Conservation (phyloP, 2,797 vertebrate species). For the Novumbra hubbsi region DNA sequence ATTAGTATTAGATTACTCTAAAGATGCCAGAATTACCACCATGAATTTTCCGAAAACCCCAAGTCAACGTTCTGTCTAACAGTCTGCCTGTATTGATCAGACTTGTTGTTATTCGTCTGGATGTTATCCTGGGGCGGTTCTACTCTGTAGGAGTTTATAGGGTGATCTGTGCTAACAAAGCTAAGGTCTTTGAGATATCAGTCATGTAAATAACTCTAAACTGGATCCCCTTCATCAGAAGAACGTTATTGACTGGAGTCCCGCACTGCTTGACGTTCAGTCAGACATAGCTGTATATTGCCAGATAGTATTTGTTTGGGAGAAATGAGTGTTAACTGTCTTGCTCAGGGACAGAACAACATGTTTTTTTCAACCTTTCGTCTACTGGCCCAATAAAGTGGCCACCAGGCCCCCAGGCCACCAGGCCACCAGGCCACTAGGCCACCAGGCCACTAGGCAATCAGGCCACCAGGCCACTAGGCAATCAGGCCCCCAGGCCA, state of each 20-base stretch:
- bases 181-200: not conserved
- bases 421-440: too few species aligned
- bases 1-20: conserved; percentile 22
- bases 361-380: too few species aligned
- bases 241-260: not conserved
- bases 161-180: not conserved
- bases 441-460: too few species aligned
- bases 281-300: not conserved
- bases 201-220: not conserved
- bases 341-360: too few species aligned
- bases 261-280: not conserved
- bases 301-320: not conserved
- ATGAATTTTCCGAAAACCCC: conserved; percentile 9
- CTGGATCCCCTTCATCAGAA: not conserved
- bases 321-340: too few species aligned
- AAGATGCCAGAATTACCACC: conserved; percentile 10
- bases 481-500: too few species aligned
- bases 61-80: not conserved
- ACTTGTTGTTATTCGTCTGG: conserved; percentile 11
- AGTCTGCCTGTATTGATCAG: conserved; percentile 16
- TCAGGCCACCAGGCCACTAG: too few species aligned
- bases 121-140: not conserved
- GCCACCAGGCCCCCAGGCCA: too few species aligned
- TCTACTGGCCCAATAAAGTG: too few species aligned
- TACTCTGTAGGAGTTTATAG: not conserved